phyloP scores from a whole-genome alignment of 1,140 invertebrate genomes.

The Zaprionus gabonicus region DNA sequence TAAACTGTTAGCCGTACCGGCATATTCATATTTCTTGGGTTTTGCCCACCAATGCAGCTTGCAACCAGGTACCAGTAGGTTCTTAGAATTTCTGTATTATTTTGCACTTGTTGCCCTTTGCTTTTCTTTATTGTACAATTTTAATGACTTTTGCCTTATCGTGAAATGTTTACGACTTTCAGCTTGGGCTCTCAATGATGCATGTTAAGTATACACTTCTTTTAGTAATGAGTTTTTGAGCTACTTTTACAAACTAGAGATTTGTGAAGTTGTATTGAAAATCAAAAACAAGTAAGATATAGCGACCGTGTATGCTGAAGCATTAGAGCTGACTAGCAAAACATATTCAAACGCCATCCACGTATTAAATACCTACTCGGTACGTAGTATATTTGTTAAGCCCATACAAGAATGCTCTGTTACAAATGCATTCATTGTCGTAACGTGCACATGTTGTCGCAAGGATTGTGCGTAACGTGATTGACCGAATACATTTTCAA shows the following conservation, averaged over 20 bases:
- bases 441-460: slow-evolving; percentile 68
- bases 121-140: slow-evolving; percentile 22
- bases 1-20: slow-evolving; percentile 17
- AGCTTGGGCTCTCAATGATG: slow-evolving; percentile 1
- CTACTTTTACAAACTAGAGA: background rate
- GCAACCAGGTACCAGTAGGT: slow-evolving; percentile 50
- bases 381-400: background rate
- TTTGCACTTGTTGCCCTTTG: slow-evolving; percentile 40
- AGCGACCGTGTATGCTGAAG: background rate
- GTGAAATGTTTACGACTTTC: slow-evolving; percentile 28
- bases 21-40: slow-evolving; percentile 71
- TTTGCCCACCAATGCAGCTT: slow-evolving; percentile 44
- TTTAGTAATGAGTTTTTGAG: background rate
- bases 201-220: background rate
- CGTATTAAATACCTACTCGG: background rate
- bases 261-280: background rate
- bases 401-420: background rate
- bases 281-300: background rate
- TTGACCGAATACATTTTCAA: background rate
- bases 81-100: slow-evolving; percentile 48
- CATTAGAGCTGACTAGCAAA: background rate
- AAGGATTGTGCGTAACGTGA: slow-evolving; percentile 40
- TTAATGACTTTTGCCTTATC: slow-evolving; percentile 52
- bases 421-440: slow-evolving; percentile 17
- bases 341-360: background rate